phyloP scores from a whole-genome alignment of 2,113 vertebrate species.

The Puffinus mauretanicus region DNA sequence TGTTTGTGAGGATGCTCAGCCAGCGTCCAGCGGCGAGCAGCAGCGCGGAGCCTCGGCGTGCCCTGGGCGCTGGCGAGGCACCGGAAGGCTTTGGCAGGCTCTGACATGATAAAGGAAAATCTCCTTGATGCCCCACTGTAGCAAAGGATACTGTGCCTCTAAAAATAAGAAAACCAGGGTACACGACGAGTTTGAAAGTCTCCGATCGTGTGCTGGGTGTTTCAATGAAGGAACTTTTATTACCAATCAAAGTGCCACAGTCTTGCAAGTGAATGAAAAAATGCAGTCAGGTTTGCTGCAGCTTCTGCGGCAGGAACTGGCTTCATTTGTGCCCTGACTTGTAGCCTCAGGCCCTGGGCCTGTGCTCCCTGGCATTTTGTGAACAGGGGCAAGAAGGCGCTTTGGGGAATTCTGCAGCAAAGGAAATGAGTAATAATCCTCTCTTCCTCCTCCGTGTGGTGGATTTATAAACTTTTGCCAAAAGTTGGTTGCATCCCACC shows the following conservation, averaged over 20 bases:
- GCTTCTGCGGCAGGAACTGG: background rate
- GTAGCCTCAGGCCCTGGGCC: background rate
- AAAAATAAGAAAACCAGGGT: background rate
- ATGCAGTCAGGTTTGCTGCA: background rate
- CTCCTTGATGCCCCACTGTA: background rate
- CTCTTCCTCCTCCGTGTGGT: background rate
- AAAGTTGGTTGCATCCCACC: background rate
- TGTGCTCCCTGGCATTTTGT: background rate
- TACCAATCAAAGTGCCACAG: background rate
- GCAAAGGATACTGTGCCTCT: background rate
- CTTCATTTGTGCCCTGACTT: background rate
- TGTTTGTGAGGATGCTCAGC: background rate
- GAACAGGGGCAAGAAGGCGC: rapidly evolving
- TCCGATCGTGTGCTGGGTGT: rapidly evolving
- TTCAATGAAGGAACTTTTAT: background rate
- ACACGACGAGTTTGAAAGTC: background rate
- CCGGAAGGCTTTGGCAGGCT: background rate
- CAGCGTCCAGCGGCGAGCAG: background rate
- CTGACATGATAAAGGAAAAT: background rate
- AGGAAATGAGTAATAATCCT: background rate
- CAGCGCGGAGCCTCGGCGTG: background rate
- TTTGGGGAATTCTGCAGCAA: background rate
- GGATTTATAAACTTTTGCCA: background rate
- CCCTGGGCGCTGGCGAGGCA: background rate
- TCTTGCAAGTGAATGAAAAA: background rate